Percentiles rank a stretch among this genome's conserved stretches.
These are phyloP conservation scores for Augochlorella aurata DNA, from an alignment of 2,888 invertebrate genomes.

Conservation along the genomic window DNA sequence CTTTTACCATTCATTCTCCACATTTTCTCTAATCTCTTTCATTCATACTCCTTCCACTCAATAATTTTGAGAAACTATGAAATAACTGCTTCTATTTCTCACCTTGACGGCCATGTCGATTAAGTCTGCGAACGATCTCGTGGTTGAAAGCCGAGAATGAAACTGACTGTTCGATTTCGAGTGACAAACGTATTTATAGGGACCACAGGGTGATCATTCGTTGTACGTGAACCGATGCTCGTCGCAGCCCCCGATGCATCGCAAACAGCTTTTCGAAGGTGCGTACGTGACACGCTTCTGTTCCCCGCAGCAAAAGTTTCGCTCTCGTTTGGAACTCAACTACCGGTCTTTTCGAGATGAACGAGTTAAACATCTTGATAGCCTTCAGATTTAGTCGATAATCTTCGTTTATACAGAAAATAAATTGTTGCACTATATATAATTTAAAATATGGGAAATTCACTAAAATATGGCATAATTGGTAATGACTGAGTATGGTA, in stretches of 20 bases:
- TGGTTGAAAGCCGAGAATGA: conserved; percentile 55
- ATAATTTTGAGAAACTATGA: not conserved
- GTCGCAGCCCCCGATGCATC: conserved; percentile 70
- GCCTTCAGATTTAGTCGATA: not conserved
- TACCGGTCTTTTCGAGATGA: not conserved
- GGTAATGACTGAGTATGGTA: too few species aligned
- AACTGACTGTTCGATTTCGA: conserved; percentile 72
- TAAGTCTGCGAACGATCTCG: conserved; percentile 24
- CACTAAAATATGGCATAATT: too few species aligned
- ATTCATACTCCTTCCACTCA: too few species aligned
- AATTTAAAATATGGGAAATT: not conserved
- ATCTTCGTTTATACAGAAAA: too few species aligned
- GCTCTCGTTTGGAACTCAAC: conserved; percentile 59
- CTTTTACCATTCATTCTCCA: too few species aligned
- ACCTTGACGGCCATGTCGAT: conserved; percentile 66
- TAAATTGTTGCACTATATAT: not conserved
- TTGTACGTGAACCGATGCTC: conserved; percentile 47
- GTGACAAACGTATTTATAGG: conserved; percentile 76
- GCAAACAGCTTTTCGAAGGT: conserved; percentile 62
- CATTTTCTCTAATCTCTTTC: too few species aligned
- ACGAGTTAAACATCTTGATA: not conserved
- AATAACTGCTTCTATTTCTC: conserved; percentile 22
- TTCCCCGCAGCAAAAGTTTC: conserved; percentile 71
- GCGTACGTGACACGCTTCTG: conserved; percentile 66
- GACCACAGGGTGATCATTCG: conserved; percentile 57